Evolutionary conservation across 2,797 vertebrate genomes (phyloP).

Genomic region (Malurus splendens): DNA sequence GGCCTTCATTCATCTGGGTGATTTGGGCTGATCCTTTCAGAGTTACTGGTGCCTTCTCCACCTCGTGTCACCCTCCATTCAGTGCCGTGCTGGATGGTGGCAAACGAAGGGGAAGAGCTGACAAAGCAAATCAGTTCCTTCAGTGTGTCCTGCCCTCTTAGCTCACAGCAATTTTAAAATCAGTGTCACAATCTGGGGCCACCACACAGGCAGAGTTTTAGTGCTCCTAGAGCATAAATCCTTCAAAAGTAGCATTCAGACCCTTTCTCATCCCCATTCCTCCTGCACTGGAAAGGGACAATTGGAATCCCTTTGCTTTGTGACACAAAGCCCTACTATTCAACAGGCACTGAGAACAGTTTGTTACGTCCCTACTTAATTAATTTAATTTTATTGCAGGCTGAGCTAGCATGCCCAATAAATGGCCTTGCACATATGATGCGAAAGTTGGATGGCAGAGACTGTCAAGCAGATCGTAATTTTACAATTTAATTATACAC

Average conservation of each 20-base stretch:
- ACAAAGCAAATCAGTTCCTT: not conserved
- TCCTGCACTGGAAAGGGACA: not conserved
- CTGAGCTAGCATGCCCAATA: not conserved
- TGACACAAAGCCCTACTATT: not conserved
- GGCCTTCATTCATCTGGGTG: not conserved
- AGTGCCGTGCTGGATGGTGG: not conserved
- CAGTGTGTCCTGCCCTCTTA: fast-evolving
- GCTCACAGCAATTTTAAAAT: not conserved
- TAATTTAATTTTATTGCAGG: not conserved
- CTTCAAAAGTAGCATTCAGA: not conserved
- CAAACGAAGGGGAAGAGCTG: not conserved
- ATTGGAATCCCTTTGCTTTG: not conserved
- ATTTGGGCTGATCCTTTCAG: not conserved
- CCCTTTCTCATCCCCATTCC: not conserved
- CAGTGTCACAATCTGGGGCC: not conserved
- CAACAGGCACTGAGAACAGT: not conserved
- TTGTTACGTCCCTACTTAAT: not conserved
- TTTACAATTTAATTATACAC: not conserved
- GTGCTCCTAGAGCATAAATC: not conserved
- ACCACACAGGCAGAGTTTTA: not conserved
- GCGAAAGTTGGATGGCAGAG: not conserved
- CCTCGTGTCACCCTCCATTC: not conserved
- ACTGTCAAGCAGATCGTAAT: not conserved
- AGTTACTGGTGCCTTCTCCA: not conserved
- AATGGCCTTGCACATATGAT: not conserved